Evolutionary conservation across 2,113 vertebrate genomes (phyloP).

Genomic region (Balaenoptera acutorostrata): DNA sequence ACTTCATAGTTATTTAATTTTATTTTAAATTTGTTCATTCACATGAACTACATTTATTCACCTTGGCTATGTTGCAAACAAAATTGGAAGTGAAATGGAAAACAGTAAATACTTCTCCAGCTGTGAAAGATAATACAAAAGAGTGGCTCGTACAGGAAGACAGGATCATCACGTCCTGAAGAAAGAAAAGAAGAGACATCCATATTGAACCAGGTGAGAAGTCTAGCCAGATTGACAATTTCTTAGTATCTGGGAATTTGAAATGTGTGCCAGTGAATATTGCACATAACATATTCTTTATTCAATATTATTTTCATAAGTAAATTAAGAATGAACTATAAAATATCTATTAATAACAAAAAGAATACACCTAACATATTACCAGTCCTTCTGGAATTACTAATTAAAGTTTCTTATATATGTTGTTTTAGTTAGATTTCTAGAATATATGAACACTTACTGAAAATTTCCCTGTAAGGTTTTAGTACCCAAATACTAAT

Average conservation of each 20-base stretch:
- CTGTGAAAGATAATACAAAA: background rate
- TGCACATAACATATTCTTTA: background rate
- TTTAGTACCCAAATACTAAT: background rate
- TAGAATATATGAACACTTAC: background rate
- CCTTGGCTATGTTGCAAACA: background rate
- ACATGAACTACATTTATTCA: background rate
- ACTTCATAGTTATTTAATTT: background rate
- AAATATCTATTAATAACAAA: background rate
- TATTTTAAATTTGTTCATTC: background rate
- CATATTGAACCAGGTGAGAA: background rate
- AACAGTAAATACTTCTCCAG: background rate
- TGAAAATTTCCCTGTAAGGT: background rate
- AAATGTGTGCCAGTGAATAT: background rate
- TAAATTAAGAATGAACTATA: background rate
- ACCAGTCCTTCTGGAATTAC: background rate
- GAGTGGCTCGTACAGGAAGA: background rate
- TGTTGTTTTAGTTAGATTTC: background rate
- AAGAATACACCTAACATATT: background rate
- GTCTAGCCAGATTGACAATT: background rate
- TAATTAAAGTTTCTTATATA: background rate
- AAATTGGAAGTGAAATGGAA: background rate
- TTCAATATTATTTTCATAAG: background rate
- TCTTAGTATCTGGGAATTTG: background rate
- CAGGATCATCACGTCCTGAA: background rate
- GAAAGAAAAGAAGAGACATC: background rate